Conservation (phyloP, 2,113 vertebrate genomes). For the Hemiscyllium ocellatum region DNA sequence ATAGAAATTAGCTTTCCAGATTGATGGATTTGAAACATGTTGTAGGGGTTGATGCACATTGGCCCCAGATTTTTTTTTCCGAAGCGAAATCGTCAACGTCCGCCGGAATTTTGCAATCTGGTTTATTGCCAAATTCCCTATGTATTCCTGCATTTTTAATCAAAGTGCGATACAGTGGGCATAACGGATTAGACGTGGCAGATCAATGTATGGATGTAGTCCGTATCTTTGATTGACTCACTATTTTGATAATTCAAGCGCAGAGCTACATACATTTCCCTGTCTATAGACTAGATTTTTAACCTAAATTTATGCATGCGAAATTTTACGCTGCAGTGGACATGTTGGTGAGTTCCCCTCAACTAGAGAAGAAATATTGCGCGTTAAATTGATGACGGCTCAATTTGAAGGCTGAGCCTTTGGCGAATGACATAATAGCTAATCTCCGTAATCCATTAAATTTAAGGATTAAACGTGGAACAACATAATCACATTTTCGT, state of each 20-base stretch:
- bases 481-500: background rate
- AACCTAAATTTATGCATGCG: background rate
- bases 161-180: background rate
- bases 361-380: background rate
- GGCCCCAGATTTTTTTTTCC: background rate
- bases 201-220: background rate
- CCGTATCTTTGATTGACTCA: background rate
- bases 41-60: background rate
- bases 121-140: no score
- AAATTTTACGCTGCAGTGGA: background rate
- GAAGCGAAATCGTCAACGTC: background rate
- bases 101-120: background rate
- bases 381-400: background rate
- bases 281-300: background rate
- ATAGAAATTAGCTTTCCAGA: background rate
- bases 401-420: background rate
- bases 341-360: background rate
- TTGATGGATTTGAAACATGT: background rate
- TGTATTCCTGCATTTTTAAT: background rate
- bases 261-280: background rate
- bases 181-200: background rate
- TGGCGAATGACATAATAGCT: background rate
- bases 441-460: background rate
- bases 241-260: background rate
- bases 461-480: background rate